Conservation (phyloP, 1,140 invertebrate species). For the Macrostomum lignano region DNA sequence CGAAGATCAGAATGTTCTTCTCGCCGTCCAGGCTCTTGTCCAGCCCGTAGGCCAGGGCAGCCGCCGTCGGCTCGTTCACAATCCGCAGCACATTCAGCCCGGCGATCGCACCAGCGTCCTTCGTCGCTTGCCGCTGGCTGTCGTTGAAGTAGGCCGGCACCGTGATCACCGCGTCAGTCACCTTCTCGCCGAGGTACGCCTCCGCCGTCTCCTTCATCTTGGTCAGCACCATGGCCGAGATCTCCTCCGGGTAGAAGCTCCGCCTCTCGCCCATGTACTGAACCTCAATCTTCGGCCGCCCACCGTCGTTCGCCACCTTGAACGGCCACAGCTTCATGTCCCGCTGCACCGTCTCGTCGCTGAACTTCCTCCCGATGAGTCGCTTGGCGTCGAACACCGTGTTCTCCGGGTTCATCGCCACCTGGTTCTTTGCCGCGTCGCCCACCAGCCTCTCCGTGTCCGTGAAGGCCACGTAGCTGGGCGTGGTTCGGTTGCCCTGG, state of each 20-base stretch:
- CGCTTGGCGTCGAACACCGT: constrained; percentile 67
- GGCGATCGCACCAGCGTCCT: too few species aligned
- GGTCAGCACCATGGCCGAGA: constrained; percentile 54
- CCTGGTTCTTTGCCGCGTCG: constrained; percentile 38
- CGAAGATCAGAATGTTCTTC: too few species aligned
- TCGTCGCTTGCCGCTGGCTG: too few species aligned
- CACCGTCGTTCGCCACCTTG: constrained; percentile 48
- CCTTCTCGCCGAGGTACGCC: too few species aligned
- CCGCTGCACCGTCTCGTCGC: constrained; percentile 39
- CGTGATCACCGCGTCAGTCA: too few species aligned
- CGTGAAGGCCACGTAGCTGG: constrained; percentile 62
- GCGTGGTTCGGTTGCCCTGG: constrained; percentile 61
- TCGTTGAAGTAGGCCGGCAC: too few species aligned
- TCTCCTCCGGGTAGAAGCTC: constrained; percentile 72
- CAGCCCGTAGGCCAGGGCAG: too few species aligned
- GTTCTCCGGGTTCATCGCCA: constrained; percentile 61
- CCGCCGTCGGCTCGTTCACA: too few species aligned
- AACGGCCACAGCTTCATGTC: constrained; percentile 36
- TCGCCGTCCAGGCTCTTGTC: too few species aligned
- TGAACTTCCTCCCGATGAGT: constrained; percentile 47
- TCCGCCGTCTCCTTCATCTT: constrained; percentile 50
- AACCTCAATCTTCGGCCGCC: constrained; percentile 49
- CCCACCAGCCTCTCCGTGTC: constrained; percentile 57
- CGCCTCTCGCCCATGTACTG: constrained; percentile 62
- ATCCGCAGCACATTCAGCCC: too few species aligned